Percentiles rank a stretch among this genome's conserved stretches.
These are phyloP conservation scores for Ictidomys tridecemlineatus DNA, from an alignment of 2,113 vertebrate species.

Conservation along the genomic window DNA sequence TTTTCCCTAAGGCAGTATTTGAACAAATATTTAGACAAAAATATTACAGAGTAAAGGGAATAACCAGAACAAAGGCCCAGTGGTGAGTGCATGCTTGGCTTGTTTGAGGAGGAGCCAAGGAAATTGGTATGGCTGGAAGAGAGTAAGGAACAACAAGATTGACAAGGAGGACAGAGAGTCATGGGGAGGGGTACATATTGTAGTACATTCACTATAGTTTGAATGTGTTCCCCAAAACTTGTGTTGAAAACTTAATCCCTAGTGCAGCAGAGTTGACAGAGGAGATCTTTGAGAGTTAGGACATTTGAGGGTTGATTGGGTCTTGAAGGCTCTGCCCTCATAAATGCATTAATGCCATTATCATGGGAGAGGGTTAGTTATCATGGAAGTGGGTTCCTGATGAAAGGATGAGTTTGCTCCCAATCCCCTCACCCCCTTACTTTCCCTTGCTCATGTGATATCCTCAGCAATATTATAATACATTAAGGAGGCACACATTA, in stretches of 20 bases:
- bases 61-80: background rate
- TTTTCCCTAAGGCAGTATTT: background rate
- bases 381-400: background rate
- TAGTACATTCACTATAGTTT: background rate
- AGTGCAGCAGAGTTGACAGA: background rate
- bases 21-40: background rate
- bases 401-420: background rate
- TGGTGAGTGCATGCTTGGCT: background rate
- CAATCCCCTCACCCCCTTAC: background rate
- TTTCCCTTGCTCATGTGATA: background rate
- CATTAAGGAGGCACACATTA: background rate
- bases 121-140: background rate
- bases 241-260: background rate
- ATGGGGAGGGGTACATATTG: background rate
- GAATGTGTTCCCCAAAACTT: background rate
- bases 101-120: background rate
- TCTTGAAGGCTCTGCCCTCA: background rate
- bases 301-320: background rate
- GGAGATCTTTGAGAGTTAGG: background rate
- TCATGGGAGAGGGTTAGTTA: background rate
- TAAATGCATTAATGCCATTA: background rate
- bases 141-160: background rate
- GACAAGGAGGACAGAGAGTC: background rate
- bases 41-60: background rate
- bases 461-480: background rate